A percentile compares a stretch with the other conserved stretches of the same genome.
Evolutionary conservation across 1,140 invertebrate species (phyloP).

Genomic region (Theocolax elegans): DNA sequence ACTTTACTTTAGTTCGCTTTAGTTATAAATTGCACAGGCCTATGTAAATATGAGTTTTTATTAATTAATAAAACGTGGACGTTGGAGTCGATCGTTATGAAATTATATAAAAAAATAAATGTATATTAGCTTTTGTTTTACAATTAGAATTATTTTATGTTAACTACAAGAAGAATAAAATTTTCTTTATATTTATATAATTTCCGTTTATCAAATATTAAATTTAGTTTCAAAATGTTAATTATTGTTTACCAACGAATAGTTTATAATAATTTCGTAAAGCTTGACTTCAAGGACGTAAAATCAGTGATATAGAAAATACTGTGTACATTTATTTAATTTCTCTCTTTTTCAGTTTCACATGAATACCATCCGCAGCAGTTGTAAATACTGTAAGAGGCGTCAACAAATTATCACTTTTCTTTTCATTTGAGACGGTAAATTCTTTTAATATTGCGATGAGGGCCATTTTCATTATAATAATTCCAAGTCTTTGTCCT

Average conservation of each 20-base stretch:
- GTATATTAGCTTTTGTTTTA: background rate
- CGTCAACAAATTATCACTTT: conserved; percentile 39
- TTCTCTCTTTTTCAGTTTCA: conserved; percentile 48
- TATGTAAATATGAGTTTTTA: conserved; percentile 33
- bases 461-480: conserved; percentile 74
- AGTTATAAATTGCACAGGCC: conserved; percentile 16
- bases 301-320: conserved; percentile 3
- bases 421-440: conserved; percentile 54
- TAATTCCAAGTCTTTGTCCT: conserved; percentile 72
- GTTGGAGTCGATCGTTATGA: conserved; percentile 16
- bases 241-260: too few relatives aligned
- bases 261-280: conserved; percentile 4
- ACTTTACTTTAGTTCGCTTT: conserved; percentile 28
- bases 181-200: too few relatives aligned
- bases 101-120: conserved; percentile 10
- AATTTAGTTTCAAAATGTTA: too few relatives aligned
- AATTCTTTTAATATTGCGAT: conserved; percentile 64
- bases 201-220: too few relatives aligned
- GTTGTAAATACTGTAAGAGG: conserved; percentile 49
- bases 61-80: conserved; percentile 22
- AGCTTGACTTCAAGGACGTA: background rate
- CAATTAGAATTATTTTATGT: background rate
- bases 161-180: too few relatives aligned
- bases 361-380: conserved; percentile 44
- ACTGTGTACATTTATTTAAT: background rate